A percentile compares a stretch with the other conserved stretches of the same genome.
Evolutionary conservation across 2,113 vertebrate genomes (phyloP).

Genomic region (Sinocyclocheilus grahami): DNA sequence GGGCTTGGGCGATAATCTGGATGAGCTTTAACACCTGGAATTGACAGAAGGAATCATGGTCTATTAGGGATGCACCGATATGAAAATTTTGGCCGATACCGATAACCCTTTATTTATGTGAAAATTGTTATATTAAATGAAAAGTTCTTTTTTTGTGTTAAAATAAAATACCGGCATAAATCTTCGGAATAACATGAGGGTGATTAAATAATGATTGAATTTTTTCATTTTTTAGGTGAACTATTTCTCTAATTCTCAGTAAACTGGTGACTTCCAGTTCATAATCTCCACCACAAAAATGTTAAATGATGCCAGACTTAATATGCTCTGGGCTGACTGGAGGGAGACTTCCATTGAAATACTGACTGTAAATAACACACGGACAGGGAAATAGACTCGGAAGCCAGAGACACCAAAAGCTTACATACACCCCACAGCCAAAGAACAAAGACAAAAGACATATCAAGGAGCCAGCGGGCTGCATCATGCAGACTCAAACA

Average conservation of each 20-base stretch:
- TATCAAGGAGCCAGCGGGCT: conserved; percentile 33
- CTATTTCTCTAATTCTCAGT: background rate
- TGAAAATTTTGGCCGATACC: no score
- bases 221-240: background rate
- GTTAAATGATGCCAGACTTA: conserved; percentile 15
- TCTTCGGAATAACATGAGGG: background rate
- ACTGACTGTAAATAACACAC: conserved; percentile 32
- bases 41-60: background rate
- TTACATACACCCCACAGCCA: conserved; percentile 41
- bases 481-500: conserved; percentile 54
- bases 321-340: conserved; percentile 53
- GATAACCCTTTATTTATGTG: no score
- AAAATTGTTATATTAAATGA: no score
- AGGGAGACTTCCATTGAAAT: conserved; percentile 47
- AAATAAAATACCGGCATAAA: background rate
- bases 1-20: conserved; percentile 88
- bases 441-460: conserved; percentile 28
- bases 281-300: conserved; percentile 26
- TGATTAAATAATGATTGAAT: background rate
- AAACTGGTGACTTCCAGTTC: conserved; percentile 24
- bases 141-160: no score
- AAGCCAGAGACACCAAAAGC: conserved; percentile 27
- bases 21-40: conserved; percentile 86
- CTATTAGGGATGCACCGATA: no score
- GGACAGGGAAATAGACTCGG: conserved; percentile 5